These are phyloP conservation scores for Oncorhynchus mykiss DNA, from an alignment of 2,113 vertebrate species.

Conservation along the genomic window DNA sequence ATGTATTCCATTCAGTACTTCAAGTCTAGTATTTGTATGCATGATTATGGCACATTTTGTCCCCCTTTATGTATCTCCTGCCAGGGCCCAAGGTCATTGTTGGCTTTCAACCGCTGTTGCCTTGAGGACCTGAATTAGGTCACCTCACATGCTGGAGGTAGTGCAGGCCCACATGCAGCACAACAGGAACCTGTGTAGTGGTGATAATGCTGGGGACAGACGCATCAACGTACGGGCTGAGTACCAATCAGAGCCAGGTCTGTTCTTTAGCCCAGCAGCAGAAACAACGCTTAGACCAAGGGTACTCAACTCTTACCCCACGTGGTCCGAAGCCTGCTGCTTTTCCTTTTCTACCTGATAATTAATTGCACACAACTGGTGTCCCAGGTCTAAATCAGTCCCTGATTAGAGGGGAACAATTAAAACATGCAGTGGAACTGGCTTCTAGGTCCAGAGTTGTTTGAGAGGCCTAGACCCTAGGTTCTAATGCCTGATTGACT, in stretches of 20 bases:
- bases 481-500: no score
- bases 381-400: no score
- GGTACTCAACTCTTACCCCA: conserved; percentile 54
- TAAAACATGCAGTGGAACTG: no score
- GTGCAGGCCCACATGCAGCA: conserved; percentile 79
- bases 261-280: background rate
- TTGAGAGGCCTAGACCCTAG: no score
- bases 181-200: background rate
- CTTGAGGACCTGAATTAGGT: conserved; percentile 88
- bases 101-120: conserved; percentile 77
- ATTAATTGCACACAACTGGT: no score
- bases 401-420: no score
- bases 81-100: conserved; percentile 77
- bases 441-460: no score
- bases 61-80: background rate
- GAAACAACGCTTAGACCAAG: conserved; percentile 29
- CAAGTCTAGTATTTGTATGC: no score
- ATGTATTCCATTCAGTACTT: background rate
- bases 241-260: conserved; percentile 38
- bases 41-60: no score
- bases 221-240: conserved; percentile 5
- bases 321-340: no score
- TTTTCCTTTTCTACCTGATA: no score
- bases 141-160: conserved; percentile 85
- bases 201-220: background rate